Conservation (phyloP, 2,888 invertebrate genomes). For the Synergus itoensis region DNA sequence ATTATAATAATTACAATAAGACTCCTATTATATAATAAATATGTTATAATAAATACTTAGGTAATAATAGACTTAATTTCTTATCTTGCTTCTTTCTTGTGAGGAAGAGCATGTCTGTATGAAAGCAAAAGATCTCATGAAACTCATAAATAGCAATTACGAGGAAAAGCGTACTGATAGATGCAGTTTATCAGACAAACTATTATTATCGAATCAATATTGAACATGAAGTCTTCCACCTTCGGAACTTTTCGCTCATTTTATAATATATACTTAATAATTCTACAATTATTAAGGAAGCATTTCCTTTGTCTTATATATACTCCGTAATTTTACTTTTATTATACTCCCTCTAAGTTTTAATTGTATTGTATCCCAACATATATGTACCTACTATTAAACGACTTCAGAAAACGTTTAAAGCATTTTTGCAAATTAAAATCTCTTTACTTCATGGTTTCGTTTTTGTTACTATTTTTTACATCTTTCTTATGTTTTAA, state of each 20-base stretch:
- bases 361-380: no score
- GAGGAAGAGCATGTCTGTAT: background rate
- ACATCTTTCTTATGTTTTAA: no score
- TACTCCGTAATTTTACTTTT: background rate
- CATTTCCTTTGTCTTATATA: background rate
- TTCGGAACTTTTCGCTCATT: constrained; percentile 3
- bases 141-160: constrained; percentile 16
- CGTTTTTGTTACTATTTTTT: no score
- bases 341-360: background rate
- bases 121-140: constrained; percentile 26
- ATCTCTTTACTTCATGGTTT: no score
- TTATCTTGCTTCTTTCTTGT: constrained; percentile 6
- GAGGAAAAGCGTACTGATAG: constrained; percentile 23
- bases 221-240: constrained; percentile 19
- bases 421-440: no score
- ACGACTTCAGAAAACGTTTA: no score
- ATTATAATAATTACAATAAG: background rate
- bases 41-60: background rate
- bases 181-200: constrained; percentile 23
- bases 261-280: background rate
- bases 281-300: constrained; percentile 11
- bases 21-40: background rate
- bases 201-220: constrained; percentile 39
- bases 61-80: constrained; percentile 22
- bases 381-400: no score